Evolutionary conservation across 2,888 invertebrate genomes (phyloP), one percentile per base, ranked within the genome.

Genomic region (Leptinotarsa rubiginosa): DNA sequence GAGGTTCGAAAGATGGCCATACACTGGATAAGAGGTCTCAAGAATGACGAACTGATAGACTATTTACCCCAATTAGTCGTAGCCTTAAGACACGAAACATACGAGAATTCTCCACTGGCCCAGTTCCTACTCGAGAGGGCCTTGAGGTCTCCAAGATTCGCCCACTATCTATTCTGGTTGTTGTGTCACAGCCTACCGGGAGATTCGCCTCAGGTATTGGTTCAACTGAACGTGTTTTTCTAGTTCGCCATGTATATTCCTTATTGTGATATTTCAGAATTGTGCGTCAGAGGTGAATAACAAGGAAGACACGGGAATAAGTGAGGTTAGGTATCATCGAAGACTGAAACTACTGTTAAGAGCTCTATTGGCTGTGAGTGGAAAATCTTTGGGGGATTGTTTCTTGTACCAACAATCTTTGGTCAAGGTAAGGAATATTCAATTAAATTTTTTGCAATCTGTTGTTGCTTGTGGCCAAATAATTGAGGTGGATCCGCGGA

Each of bases 101-200:
- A 96, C 85, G 97, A 98, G 86, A 93, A 95, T 64, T 97, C 97
- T 16, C 92, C 96, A 0, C 90, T 98, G 71, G 95, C 97, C 0
- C 90, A 91, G 80, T 93, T 97, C 83, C 88, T 97, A 67, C 87
- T 97, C 22, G 94, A 96, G 77, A 92, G 96, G 76, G 93, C 97
- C 0, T 89, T 97, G 74, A 90, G 93, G 47, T 96, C 96, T 18
- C 96, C 98, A 0, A 92, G 97, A 70, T 95, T 99, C 70, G 97
- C 98, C 1, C 99, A 99, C 88, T 93, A 95, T 83, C 90, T 99
- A 81, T 99, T 98, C 87, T 99, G 99, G 99, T 89, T 96, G 77
- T 87, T 97, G 72, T 94, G 95, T 56, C 96, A 96, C 84, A 93
- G 93, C 56, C 88, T 96, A 78, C 96, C 96, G 0, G 95, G 95